phyloP scores from a whole-genome alignment of 2,888 invertebrate genomes.

The Meiosimyza decipiens region DNA sequence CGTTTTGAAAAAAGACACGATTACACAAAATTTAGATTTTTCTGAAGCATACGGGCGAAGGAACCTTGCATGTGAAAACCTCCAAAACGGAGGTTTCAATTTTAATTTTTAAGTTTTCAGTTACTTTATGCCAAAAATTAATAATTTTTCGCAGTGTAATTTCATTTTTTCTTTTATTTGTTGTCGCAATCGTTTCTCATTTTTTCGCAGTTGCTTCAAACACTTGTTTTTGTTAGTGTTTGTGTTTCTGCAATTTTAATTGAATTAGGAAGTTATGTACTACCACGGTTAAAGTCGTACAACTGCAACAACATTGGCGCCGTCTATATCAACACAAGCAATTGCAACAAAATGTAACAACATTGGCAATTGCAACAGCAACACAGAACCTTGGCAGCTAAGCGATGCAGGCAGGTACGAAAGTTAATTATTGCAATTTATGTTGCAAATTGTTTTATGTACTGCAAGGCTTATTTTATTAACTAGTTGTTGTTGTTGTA shows the following conservation, averaged over 20 bases:
- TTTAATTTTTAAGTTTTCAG: no score
- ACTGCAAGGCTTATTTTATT: constrained; percentile 45
- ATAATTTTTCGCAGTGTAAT: no score
- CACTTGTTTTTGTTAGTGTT: not conserved
- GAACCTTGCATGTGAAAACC: no score
- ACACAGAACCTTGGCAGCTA: not conserved
- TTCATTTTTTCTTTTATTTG: no score
- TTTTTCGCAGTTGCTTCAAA: no score
- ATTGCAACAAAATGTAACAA: not conserved
- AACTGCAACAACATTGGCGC: constrained; percentile 25
- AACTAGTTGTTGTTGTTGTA: constrained; percentile 18
- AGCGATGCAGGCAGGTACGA: constrained; percentile 57
- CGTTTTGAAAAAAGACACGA: no score
- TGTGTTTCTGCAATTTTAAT: constrained; percentile 53
- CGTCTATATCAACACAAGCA: not conserved
- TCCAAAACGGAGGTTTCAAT: no score
- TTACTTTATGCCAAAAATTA: no score
- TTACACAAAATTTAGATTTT: no score
- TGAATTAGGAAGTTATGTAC: constrained; percentile 54
- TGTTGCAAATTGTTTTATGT: constrained; percentile 61
- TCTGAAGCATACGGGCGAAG: no score
- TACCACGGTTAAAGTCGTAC: constrained; percentile 27
- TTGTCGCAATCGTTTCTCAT: no score
- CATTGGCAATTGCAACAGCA: no score
- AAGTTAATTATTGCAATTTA: constrained; percentile 62